A percentile compares a stretch with the other conserved stretches of the same genome.
Conservation (phyloP, 2,888 invertebrate genomes). For the Brachypterus glaber region DNA sequence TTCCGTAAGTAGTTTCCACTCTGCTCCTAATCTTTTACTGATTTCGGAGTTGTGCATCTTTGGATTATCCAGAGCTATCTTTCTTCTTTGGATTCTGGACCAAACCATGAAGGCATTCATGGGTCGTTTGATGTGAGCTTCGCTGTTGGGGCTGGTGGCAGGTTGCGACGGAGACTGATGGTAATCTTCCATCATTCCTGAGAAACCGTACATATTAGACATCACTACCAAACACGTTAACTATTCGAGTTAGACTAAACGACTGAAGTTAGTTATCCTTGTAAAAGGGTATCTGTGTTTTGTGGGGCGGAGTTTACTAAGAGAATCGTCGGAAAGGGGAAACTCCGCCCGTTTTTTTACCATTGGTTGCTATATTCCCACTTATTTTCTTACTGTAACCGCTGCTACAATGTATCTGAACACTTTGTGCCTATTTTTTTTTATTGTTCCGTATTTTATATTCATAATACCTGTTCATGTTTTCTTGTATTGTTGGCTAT, state of each 20-base stretch:
- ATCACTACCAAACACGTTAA: constrained; percentile 23
- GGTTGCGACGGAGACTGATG: constrained; percentile 20
- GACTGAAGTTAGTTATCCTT: constrained; percentile 26
- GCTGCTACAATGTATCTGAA: constrained; percentile 26
- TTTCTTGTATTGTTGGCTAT: constrained; percentile 23
- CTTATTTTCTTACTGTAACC: constrained; percentile 19
- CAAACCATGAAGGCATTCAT: constrained; percentile 99
- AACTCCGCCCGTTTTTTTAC: constrained; percentile 34
- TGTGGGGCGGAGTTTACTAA: constrained; percentile 26
- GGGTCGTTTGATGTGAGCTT: constrained; percentile 86
- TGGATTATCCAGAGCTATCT: constrained; percentile 90
- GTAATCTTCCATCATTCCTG: constrained; percentile 34
- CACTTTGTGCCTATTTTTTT: constrained; percentile 16
- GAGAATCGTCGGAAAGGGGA: constrained; percentile 28
- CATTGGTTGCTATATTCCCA: constrained; percentile 33
- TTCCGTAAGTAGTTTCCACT: constrained; percentile 86
- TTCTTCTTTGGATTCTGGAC: constrained; percentile 83
- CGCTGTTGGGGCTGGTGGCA: constrained; percentile 29
- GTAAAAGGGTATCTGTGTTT: constrained; percentile 26
- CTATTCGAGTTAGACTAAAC: constrained; percentile 24
- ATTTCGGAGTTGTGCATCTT: constrained; percentile 89
- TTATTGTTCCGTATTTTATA: constrained; percentile 23
- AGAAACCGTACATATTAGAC: constrained; percentile 32
- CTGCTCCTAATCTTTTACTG: constrained; percentile 82
- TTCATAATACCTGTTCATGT: constrained; percentile 29